A percentile compares a stretch with the other conserved stretches of the same genome.
phyloP scores from a whole-genome alignment of 1,140 invertebrate species.

The Papilio machaon region DNA sequence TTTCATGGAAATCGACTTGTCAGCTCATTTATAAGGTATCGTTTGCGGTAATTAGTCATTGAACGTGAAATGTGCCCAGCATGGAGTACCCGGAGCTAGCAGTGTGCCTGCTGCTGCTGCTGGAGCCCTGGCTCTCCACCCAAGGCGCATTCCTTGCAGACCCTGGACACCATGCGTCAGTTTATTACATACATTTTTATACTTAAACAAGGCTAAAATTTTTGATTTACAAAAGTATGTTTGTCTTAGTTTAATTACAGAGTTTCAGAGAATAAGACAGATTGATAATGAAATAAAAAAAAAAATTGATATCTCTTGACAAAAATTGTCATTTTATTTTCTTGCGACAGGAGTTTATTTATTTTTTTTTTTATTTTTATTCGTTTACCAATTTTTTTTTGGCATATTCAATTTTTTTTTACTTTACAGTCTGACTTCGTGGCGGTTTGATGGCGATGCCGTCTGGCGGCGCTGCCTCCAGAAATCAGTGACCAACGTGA shows the following conservation, averaged over 20 bases:
- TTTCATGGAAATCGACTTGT: not conserved
- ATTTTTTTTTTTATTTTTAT: no score
- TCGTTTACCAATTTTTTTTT: no score
- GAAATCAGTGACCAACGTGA: constrained; percentile 19
- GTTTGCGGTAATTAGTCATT: not conserved
- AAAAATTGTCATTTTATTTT: no score
- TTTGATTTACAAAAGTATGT: no score
- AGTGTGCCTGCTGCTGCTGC: not conserved
- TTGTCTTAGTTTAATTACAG: no score
- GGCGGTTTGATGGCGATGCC: constrained; percentile 2
- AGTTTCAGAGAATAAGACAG: no score
- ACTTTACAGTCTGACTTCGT: not conserved
- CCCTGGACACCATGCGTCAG: not conserved
- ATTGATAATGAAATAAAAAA: no score
- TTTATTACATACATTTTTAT: not conserved
- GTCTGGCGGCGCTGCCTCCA: constrained; percentile 25
- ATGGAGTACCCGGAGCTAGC: not conserved
- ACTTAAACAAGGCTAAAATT: no score
- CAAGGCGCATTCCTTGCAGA: not conserved
- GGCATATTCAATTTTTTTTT: not conserved
- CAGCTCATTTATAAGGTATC: not conserved
- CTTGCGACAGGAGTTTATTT: no score
- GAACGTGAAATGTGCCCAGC: not conserved
- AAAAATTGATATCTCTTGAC: no score
- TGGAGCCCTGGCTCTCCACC: not conserved